These are phyloP conservation scores for Cepaea hortensis DNA, from an alignment of 2,888 invertebrate species.

Conservation along the genomic window DNA sequence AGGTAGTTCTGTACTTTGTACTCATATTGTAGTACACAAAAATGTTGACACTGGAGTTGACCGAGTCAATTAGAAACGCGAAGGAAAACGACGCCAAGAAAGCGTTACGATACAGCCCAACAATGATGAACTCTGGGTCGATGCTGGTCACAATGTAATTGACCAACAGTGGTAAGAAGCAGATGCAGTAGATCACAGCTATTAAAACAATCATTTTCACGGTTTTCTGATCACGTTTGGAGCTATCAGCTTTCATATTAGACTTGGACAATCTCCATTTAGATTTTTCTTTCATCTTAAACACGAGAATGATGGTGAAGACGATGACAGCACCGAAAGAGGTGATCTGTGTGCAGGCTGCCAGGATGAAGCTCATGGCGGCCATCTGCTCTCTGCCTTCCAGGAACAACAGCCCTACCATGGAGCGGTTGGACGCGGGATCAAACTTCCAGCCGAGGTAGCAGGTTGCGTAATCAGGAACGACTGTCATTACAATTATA, in stretches of 20 bases:
- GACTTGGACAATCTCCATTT: slow-evolving; percentile 15
- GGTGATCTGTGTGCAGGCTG: slow-evolving; percentile 16
- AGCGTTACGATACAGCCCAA: neutral
- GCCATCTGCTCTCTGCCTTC: slow-evolving; percentile 12
- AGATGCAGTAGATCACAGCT: neutral
- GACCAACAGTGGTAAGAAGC: neutral
- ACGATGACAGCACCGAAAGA: slow-evolving; percentile 21
- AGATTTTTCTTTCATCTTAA: slow-evolving; percentile 19
- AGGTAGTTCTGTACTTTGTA: slow-evolving; percentile 6
- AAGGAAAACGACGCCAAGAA: neutral
- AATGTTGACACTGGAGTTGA: slow-evolving; percentile 11
- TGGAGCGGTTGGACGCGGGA: neutral
- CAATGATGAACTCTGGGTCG: slow-evolving; percentile 4
- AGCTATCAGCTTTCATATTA: neutral
- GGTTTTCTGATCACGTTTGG: neutral
- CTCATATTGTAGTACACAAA: slow-evolving; percentile 13
- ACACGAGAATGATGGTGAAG: slow-evolving; percentile 10
- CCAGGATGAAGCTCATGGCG: slow-evolving; percentile 2
- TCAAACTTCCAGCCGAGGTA: slow-evolving; percentile 18
- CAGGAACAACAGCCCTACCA: slow-evolving; percentile 11
- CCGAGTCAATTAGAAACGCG: neutral
- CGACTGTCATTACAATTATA: neutral
- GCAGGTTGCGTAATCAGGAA: slow-evolving; percentile 11
- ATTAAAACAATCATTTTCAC: slow-evolving; percentile 12
- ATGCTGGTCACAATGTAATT: neutral